Conservation (phyloP, 1,140 invertebrate genomes). For the Philopotamus ludificatus region DNA sequence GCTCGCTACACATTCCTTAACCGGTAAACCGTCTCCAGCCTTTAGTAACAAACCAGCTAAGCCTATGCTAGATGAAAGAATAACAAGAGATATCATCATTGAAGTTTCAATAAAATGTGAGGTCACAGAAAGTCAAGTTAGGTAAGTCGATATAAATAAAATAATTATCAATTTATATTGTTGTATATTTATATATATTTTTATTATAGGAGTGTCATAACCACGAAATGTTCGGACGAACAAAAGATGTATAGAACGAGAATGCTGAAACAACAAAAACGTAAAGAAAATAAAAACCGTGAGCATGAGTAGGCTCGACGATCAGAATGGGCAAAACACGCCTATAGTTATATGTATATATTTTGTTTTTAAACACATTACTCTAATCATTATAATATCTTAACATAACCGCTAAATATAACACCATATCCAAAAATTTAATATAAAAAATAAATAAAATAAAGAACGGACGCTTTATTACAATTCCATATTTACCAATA, state of each 20-base stretch:
- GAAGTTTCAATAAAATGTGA: conserved; percentile 46
- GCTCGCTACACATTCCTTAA: conserved; percentile 50
- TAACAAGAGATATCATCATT: conserved; percentile 49
- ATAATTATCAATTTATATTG: background rate
- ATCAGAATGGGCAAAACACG: no score
- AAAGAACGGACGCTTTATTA: no score
- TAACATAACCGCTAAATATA: no score
- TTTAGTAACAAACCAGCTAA: conserved; percentile 49
- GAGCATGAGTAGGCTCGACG: no score
- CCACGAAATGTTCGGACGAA: conserved; percentile 62
- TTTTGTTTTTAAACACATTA: no score
- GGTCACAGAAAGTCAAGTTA: conserved; percentile 47
- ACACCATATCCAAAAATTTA: no score
- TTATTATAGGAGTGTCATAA: conserved; percentile 54
- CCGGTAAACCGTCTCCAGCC: conserved; percentile 51
- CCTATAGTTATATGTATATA: no score
- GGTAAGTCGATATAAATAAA: no score
- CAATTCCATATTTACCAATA: no score
- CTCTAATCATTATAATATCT: no score
- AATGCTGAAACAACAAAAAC: conserved; percentile 40
- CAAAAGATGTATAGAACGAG: conserved; percentile 57
- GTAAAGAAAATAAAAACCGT: background rate
- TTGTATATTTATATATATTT: conserved; percentile 11
- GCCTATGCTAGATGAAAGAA: conserved; percentile 45
- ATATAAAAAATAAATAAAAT: no score